A percentile compares a stretch with the other conserved stretches of the same genome.
These are phyloP conservation scores for Drosophila helvetica DNA, from an alignment of 2,888 invertebrate genomes.

Conservation along the genomic window DNA sequence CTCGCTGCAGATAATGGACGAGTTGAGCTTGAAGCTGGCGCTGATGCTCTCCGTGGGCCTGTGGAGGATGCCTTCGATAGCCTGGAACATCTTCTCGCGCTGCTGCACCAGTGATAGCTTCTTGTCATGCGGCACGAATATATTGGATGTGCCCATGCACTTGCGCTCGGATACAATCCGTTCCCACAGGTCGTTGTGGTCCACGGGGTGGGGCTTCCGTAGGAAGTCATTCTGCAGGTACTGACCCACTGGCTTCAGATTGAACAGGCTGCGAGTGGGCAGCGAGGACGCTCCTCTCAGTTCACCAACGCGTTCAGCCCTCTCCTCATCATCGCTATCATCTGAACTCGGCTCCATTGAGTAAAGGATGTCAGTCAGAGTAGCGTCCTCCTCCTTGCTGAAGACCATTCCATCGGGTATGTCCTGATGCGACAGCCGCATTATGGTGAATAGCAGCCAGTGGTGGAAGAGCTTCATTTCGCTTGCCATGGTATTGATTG, in stretches of 20 bases:
- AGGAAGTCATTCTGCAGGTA: conserved; percentile 92
- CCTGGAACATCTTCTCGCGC: conserved; percentile 88
- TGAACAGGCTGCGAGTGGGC: conserved; percentile 86
- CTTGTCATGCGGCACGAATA: conserved; percentile 90
- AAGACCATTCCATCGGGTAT: conserved; percentile 93
- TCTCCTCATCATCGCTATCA: conserved; percentile 67
- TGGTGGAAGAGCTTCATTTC: conserved; percentile 96
- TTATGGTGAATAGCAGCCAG: conserved; percentile 95
- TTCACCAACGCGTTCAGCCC: not conserved
- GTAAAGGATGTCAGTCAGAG: conserved; percentile 93
- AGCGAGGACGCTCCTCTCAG: not conserved
- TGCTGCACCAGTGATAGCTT: conserved; percentile 92
- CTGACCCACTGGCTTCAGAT: conserved; percentile 95
- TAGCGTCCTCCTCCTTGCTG: conserved; percentile 94
- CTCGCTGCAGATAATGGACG: conserved; percentile 85
- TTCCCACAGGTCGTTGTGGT: conserved; percentile 91
- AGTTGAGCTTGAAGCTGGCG: conserved; percentile 86
- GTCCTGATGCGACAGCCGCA: conserved; percentile 92
- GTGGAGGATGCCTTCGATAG: conserved; percentile 88
- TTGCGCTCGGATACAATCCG: conserved; percentile 90
- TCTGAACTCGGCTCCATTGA: conserved; percentile 66
- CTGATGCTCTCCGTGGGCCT: conserved; percentile 87
- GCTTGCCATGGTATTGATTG: conserved; percentile 95
- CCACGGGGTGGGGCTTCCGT: conserved; percentile 86
- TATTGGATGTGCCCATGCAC: conserved; percentile 88